phyloP scores from a whole-genome alignment of 2,113 vertebrate genomes.

The Morone chrysops region DNA sequence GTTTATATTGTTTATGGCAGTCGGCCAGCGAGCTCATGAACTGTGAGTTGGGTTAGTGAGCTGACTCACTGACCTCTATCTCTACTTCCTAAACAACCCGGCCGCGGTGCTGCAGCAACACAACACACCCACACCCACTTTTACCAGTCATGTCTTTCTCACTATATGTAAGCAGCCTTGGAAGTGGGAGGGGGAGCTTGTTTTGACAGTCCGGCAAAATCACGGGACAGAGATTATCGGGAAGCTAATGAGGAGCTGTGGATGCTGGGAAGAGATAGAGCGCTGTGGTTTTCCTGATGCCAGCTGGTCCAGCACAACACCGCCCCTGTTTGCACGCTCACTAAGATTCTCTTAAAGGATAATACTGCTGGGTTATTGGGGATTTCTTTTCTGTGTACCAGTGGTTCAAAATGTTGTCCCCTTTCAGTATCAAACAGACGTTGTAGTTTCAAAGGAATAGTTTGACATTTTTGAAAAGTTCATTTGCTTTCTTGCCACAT shows the following conservation, averaged over 20 bases:
- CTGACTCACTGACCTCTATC: constrained; percentile 56
- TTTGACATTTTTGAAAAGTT: not conserved
- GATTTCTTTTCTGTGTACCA: not conserved
- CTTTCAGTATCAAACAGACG: not conserved
- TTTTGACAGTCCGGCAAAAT: constrained; percentile 67
- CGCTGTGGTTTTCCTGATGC: constrained; percentile 49
- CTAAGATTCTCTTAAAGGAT: not conserved
- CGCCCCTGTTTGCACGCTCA: constrained; percentile 46
- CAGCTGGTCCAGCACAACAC: constrained; percentile 35
- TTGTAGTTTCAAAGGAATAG: not conserved
- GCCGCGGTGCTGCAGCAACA: not conserved
- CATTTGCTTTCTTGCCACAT: not conserved
- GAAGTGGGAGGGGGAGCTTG: constrained; percentile 27
- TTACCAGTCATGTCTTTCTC: not conserved
- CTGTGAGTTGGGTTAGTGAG: constrained; percentile 17
- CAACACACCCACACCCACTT: not conserved
- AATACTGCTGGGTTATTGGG: not conserved
- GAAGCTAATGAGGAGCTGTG: constrained; percentile 66
- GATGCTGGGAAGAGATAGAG: constrained; percentile 61
- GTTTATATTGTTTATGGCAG: constrained; percentile 35
- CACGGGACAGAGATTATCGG: constrained; percentile 64
- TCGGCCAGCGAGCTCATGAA: constrained; percentile 35
- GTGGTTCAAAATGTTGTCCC: not conserved
- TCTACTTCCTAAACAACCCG: constrained; percentile 38
- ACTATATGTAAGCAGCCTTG: constrained; percentile 30